A percentile compares a stretch with the other conserved stretches of the same genome.
Conservation (phyloP, 2,797 vertebrate species). For the Enteromius anoplus region DNA sequence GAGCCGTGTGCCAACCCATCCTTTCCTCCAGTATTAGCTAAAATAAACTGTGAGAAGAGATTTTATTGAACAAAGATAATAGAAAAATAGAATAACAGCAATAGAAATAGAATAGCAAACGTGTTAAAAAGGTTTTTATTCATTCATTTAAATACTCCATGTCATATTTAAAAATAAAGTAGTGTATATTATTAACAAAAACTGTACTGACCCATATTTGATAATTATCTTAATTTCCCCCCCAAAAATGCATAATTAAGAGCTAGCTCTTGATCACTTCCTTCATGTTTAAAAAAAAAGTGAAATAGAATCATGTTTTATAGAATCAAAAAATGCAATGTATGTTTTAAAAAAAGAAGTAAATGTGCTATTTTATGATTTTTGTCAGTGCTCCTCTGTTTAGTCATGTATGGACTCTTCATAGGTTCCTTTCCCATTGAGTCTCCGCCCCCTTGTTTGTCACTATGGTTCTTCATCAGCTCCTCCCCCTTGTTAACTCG, state of each 20-base stretch:
- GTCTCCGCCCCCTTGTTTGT: too few relatives aligned
- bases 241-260: neutral
- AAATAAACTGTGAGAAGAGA: neutral
- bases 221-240: neutral
- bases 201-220: neutral
- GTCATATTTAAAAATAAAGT: neutral
- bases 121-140: neutral
- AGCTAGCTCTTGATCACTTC: neutral
- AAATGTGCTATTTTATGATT: too few relatives aligned
- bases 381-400: too few relatives aligned
- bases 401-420: too few relatives aligned
- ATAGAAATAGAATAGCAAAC: neutral
- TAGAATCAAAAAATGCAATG: neutral
- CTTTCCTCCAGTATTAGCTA: neutral
- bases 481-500: too few relatives aligned
- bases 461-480: too few relatives aligned
- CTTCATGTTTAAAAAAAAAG: neutral
- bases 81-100: too few relatives aligned
- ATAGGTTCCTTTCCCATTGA: too few relatives aligned
- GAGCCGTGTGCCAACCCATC: slow-evolving; percentile 4
- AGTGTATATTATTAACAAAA: neutral
- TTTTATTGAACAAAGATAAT: neutral
- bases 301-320: neutral
- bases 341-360: neutral
- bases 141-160: neutral